phyloP scores from a whole-genome alignment of 2,113 vertebrate genomes.

The Dunckerocampus dactyliophorus region DNA sequence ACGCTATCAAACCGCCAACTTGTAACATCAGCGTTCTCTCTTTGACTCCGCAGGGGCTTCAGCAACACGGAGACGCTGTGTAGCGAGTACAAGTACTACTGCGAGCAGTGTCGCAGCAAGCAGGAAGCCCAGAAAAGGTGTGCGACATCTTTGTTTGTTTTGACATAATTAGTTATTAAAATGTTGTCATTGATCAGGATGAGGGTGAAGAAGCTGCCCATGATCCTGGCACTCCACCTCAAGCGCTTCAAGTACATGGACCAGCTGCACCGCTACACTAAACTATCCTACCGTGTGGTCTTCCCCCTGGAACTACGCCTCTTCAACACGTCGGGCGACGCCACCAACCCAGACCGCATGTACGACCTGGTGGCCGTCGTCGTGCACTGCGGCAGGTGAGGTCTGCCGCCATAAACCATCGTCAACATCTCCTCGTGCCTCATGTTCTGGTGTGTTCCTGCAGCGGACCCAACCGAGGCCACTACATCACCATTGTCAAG shows the following conservation, averaged over 20 bases:
- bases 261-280: conserved; percentile 92
- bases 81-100: conserved; percentile 92
- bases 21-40: neutral
- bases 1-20: neutral
- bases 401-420: too few relatives aligned
- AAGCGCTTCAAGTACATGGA: conserved; percentile 96
- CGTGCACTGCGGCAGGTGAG: conserved; percentile 89
- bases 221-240: conserved; percentile 89
- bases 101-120: conserved; percentile 92
- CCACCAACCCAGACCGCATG: conserved; percentile 88
- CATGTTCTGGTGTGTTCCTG: neutral
- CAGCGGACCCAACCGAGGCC: conserved; percentile 88
- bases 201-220: conserved; percentile 90
- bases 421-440: neutral
- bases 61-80: conserved; percentile 92
- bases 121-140: conserved; percentile 94
- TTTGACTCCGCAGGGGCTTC: conserved; percentile 77
- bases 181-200: conserved; percentile 65
- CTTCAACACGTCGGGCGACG: conserved; percentile 91
- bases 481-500: conserved; percentile 93
- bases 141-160: conserved; percentile 5
- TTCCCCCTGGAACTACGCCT: conserved; percentile 90
- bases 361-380: conserved; percentile 93
- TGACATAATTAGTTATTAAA: neutral
- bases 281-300: conserved; percentile 90